These are phyloP conservation scores for Propithecus deckenii DNA, from an alignment of 2,797 vertebrate genomes.

Conservation along the genomic window DNA sequence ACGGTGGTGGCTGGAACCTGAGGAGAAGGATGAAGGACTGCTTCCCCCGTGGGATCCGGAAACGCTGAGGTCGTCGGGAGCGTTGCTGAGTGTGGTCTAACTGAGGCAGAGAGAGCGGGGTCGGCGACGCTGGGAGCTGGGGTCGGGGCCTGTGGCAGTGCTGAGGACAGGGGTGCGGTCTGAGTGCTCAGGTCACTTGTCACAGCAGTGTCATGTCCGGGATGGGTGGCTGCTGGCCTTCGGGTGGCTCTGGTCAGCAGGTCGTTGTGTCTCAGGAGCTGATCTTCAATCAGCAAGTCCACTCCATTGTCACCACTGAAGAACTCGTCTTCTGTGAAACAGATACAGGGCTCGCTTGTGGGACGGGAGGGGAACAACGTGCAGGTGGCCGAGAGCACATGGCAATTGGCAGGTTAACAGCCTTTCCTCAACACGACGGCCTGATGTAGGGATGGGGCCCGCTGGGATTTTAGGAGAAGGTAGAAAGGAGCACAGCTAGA, in stretches of 20 bases:
- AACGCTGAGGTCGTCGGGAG: accelerated
- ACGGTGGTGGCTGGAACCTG: not conserved
- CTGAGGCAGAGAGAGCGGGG: not conserved
- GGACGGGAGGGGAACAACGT: accelerated
- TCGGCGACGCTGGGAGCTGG: not conserved
- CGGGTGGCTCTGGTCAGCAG: slow-evolving; percentile 51
- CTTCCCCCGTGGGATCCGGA: accelerated
- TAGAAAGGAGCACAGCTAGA: not conserved
- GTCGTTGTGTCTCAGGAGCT: slow-evolving; percentile 90
- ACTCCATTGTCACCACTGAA: slow-evolving; percentile 92
- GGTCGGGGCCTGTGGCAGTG: accelerated
- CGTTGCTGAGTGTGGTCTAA: accelerated
- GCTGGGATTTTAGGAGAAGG: not conserved
- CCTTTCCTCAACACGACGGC: not conserved
- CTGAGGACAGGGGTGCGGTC: not conserved
- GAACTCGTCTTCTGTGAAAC: slow-evolving; percentile 90
- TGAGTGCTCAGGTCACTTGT: not conserved
- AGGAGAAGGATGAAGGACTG: accelerated
- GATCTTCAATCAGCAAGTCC: slow-evolving; percentile 92
- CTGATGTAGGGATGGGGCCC: not conserved
- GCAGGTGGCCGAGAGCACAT: accelerated
- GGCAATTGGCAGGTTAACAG: accelerated
- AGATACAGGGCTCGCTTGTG: not conserved
- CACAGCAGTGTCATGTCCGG: not conserved
- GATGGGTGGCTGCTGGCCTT: slow-evolving; percentile 71